Base-by-base conservation (phyloP, 1,140 invertebrate genomes). In the Linepithema humile region DNA sequence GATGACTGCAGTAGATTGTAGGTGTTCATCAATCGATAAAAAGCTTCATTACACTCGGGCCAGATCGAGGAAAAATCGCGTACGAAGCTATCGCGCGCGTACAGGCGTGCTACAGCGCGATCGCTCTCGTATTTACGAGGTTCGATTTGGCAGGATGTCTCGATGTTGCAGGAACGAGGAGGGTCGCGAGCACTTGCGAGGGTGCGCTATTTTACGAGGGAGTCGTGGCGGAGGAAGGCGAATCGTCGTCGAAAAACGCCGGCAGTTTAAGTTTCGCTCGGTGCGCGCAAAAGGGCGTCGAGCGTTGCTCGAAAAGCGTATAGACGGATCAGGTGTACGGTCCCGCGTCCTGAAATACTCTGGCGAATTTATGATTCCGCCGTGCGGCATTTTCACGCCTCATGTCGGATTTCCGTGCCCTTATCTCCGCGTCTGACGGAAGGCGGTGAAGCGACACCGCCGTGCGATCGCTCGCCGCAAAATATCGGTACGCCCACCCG, bases 351-450 rank as follows among this genome's bases (percentile, higher is more conserved):
- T 43, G 23, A 67, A 80, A 89, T 88, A 89, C 83, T 59, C 48
- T 69, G 60, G 72, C 20, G 67, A 86, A 89, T 88, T 88, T 88
- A 88, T 60, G 72, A 59, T 60, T 82, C 15, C 65, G 38, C 75
- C 38, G 45, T 29, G 87, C 45, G 84, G 75, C 85, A 87, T 88
- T 88, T 88, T 88, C 86, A 85, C 83, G 75, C 77, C 75, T 72
- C 43, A n/a, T n/a, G 83, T 82, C 74, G 86, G 12, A 35, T 50
- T 55, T 45, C 50, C 50, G 74, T 62, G 74, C 55, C 64, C 74
- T 87, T 87, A 82, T 88, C 67, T 59, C 72, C 48, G 43, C 29
- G 38, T 70, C 15, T 32, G 48, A 32, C 40, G 59, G 73, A 53
- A 83, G 73, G 77, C 85, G 83, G 23, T 12, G 72, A 84, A 80